phyloP scores from a whole-genome alignment of 2,888 invertebrate genomes.

The Aethes cnicana region DNA sequence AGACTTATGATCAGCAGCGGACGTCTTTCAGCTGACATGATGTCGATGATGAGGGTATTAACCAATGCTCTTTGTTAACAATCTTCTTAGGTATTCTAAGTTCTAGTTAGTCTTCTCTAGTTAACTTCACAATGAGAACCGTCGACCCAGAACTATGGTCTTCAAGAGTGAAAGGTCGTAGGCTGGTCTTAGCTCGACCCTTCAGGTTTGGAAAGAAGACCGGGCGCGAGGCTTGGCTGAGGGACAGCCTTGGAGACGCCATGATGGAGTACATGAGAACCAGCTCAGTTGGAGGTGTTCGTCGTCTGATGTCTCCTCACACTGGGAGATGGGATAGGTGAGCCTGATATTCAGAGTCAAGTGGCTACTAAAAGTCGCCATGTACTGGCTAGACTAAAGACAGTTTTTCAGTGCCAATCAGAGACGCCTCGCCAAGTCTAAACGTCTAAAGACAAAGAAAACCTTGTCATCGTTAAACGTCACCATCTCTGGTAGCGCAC shows the following conservation, averaged over 20 bases:
- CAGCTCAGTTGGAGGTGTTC: conserved; percentile 32
- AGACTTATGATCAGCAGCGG: too few species aligned
- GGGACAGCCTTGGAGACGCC: conserved; percentile 39
- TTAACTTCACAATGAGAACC: conserved; percentile 42
- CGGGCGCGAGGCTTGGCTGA: conserved; percentile 35
- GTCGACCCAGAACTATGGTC: conserved; percentile 44
- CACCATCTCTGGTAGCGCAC: too few species aligned
- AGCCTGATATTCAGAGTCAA: neutral
- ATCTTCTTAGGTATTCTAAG: neutral
- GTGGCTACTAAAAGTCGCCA: too few species aligned
- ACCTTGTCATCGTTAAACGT: too few species aligned
- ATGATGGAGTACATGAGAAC: conserved; percentile 37
- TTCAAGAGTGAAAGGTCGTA: conserved; percentile 22
- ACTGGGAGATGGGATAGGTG: conserved; percentile 4
- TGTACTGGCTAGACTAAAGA: too few species aligned
- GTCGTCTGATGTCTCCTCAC: conserved; percentile 7
- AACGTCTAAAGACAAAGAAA: too few species aligned
- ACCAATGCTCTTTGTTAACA: too few species aligned
- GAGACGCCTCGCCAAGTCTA: too few species aligned
- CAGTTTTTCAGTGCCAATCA: too few species aligned
- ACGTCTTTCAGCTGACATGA: too few species aligned
- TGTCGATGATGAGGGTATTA: too few species aligned
- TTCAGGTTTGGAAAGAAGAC: conserved; percentile 28
- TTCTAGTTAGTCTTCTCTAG: neutral
- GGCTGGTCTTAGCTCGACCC: conserved; percentile 29